Conservation (phyloP, 2,113 vertebrate species). For the Sylvietta virens region DNA sequence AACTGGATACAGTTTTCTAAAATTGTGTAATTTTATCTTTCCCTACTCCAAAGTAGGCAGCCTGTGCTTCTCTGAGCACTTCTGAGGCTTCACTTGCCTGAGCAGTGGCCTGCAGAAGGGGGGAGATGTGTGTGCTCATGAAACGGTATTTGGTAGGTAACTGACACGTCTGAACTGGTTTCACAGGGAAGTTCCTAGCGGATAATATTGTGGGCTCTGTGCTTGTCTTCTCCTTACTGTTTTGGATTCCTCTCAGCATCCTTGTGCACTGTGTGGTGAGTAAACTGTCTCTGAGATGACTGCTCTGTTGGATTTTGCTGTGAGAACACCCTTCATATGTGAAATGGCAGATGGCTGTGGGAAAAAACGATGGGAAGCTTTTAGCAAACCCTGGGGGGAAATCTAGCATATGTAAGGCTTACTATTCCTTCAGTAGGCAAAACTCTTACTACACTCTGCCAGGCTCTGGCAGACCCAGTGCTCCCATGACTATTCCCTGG, state of each 20-base stretch:
- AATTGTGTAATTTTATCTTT: neutral
- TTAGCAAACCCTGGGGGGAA: neutral
- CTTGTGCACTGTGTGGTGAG: constrained; percentile 98
- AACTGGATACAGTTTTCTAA: neutral
- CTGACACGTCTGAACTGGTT: neutral
- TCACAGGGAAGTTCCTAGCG: constrained; percentile 91
- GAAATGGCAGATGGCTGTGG: neutral
- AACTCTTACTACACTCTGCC: neutral
- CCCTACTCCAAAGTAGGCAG: neutral
- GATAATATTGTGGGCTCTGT: constrained; percentile 99
- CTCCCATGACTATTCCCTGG: neutral
- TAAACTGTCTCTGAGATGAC: neutral
- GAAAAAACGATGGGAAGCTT: neutral
- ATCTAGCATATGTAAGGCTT: neutral
- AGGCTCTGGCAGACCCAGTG: neutral
- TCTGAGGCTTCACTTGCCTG: neutral
- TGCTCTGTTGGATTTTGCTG: neutral
- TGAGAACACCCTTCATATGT: neutral
- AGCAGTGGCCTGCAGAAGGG: neutral
- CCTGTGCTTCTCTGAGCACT: neutral
- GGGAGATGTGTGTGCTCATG: neutral
- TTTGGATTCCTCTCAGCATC: constrained; percentile 98
- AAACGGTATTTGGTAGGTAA: neutral
- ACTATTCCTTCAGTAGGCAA: neutral
- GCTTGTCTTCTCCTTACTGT: constrained; percentile 93